Evolutionary conservation across 2,113 vertebrate species (phyloP).

Genomic region (Pterocles gutturalis): DNA sequence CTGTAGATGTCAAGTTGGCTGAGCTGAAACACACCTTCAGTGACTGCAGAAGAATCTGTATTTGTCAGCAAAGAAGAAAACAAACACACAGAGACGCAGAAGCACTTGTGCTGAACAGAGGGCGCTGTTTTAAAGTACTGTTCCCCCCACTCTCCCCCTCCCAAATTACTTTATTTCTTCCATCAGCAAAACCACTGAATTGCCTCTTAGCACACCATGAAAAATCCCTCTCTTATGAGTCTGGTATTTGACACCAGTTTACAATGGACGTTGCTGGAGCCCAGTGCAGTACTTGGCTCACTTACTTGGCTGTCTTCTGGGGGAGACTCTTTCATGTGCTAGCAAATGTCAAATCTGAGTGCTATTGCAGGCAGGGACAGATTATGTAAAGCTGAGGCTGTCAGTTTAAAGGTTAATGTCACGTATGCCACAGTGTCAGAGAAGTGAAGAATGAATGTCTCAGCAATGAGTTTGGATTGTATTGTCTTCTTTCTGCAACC

Average conservation of each 20-base stretch:
- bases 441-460: neutral
- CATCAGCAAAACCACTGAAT: neutral
- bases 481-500: neutral
- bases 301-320: neutral
- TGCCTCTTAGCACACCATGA: neutral
- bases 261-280: neutral
- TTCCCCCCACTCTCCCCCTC: rapidly evolving
- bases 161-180: neutral
- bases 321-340: neutral
- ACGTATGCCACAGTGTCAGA: neutral
- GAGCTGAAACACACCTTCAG: neutral
- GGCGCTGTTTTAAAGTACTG: neutral
- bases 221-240: neutral
- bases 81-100: neutral
- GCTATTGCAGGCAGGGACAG: neutral
- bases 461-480: neutral
- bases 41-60: neutral
- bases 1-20: neutral
- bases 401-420: neutral
- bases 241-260: neutral
- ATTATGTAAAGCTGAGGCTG: neutral
- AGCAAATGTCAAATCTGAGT: neutral
- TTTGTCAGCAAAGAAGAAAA: neutral
- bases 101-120: neutral
- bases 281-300: neutral